Percentiles rank a stretch among this genome's conserved stretches.
Conservation (phyloP, 2,888 invertebrate species). For the Parasteatoda lunata region DNA sequence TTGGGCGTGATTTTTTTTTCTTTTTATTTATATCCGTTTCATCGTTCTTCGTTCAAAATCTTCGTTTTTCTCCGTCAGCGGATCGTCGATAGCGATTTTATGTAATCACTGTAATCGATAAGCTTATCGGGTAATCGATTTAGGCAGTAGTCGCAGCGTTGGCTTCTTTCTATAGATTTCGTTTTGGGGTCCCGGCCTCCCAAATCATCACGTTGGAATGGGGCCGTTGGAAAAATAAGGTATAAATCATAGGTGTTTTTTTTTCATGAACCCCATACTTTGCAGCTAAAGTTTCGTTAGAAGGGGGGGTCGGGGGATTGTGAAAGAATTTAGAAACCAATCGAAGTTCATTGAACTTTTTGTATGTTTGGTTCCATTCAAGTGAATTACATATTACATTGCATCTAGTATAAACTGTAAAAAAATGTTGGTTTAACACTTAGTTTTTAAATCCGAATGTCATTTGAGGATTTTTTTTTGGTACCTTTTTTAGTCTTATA, state of each 20-base stretch:
- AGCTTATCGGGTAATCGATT: slow-evolving; percentile 54
- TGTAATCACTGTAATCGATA: slow-evolving; percentile 59
- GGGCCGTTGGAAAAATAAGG: slow-evolving; percentile 24
- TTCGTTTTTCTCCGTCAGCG: slow-evolving; percentile 7
- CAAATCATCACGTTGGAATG: slow-evolving; percentile 10
- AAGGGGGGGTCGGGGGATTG: not conserved
- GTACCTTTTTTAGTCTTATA: too few species aligned
- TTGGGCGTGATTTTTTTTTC: slow-evolving; percentile 24
- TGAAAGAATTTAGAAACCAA: not conserved
- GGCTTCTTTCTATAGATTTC: not conserved
- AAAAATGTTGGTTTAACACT: too few species aligned
- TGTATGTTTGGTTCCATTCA: not conserved
- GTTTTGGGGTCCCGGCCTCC: not conserved
- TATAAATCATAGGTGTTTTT: slow-evolving; percentile 21
- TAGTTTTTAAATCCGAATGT: too few species aligned
- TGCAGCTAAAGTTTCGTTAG: not conserved
- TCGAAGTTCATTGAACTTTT: not conserved
- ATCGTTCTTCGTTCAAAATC: slow-evolving; percentile 3
- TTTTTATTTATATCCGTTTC: slow-evolving; percentile 29
- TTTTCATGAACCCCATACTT: not conserved
- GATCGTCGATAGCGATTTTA: slow-evolving; percentile 51
- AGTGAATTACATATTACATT: too few species aligned
- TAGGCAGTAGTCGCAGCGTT: not conserved
- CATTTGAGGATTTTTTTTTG: too few species aligned
- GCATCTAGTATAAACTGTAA: too few species aligned